These are phyloP conservation scores for Zosterops pallidus DNA, from an alignment of 2,113 vertebrate genomes.

Conservation along the genomic window DNA sequence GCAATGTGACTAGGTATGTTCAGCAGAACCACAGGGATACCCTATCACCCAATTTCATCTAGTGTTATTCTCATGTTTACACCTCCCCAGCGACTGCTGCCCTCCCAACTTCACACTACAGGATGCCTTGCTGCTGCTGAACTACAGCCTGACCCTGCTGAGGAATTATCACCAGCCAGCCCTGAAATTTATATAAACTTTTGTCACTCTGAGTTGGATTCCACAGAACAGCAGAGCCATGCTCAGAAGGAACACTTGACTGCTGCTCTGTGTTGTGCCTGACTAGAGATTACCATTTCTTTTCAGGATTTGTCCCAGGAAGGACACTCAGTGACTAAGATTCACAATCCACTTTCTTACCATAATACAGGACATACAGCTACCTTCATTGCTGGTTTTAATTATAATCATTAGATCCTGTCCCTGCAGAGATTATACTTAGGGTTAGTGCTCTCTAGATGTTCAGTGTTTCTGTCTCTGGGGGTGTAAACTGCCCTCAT, in stretches of 20 bases:
- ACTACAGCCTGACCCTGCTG: neutral
- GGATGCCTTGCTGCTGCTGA: neutral
- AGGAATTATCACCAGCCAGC: neutral
- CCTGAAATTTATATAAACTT: neutral
- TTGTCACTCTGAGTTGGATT: neutral
- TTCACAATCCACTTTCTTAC: neutral
- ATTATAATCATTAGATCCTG: neutral
- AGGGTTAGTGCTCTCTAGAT: neutral
- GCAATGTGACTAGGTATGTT: neutral
- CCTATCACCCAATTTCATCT: neutral
- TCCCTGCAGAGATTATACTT: neutral
- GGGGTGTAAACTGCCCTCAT: neutral
- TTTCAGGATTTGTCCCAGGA: neutral
- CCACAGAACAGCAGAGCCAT: neutral
- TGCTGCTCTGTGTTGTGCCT: neutral
- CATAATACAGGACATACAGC: neutral
- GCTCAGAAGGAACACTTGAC: neutral
- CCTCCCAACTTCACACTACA: neutral
- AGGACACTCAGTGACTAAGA: neutral
- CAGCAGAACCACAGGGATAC: neutral
- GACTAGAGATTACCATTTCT: neutral
- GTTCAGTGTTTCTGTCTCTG: neutral
- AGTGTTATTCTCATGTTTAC: neutral
- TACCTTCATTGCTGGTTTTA: neutral
- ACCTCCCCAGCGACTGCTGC: neutral